Evolutionary conservation across 2,113 vertebrate genomes (phyloP).

Genomic region (Eulemur rufifrons): DNA sequence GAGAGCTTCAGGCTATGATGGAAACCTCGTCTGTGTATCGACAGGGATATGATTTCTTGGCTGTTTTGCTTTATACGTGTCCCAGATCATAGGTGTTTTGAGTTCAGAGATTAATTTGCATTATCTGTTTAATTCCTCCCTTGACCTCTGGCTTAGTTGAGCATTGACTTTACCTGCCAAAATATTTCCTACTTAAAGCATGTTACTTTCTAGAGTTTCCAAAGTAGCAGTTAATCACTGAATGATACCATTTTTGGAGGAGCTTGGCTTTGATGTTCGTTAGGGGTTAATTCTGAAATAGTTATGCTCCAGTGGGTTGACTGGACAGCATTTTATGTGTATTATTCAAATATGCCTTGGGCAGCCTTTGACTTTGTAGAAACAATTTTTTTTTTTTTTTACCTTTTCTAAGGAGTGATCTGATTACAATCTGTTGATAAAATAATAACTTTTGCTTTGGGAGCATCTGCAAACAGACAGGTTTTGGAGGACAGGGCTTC

Average conservation of each 20-base stretch:
- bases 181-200: not conserved
- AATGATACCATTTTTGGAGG: not conserved
- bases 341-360: conserved; percentile 65
- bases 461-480: conserved; percentile 33
- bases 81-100: not conserved
- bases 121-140: not conserved
- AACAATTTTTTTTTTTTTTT: conserved; percentile 49
- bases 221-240: not conserved
- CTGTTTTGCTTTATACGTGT: not conserved
- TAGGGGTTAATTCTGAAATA: conserved; percentile 72
- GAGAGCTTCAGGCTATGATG: not conserved
- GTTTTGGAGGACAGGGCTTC: not conserved
- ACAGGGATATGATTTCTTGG: not conserved
- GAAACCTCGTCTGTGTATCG: not conserved
- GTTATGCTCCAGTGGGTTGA: conserved; percentile 72
- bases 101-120: not conserved
- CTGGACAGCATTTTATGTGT: conserved; percentile 73
- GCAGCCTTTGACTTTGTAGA: conserved; percentile 79
- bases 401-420: conserved; percentile 52
- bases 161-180: not conserved
- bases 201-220: not conserved
- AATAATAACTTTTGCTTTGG: conserved; percentile 49
- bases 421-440: conserved; percentile 73
- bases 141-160: not conserved
- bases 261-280: conserved; percentile 43